These are phyloP conservation scores for Pemphredon lugubris DNA, from an alignment of 2,888 invertebrate genomes.

Conservation along the genomic window DNA sequence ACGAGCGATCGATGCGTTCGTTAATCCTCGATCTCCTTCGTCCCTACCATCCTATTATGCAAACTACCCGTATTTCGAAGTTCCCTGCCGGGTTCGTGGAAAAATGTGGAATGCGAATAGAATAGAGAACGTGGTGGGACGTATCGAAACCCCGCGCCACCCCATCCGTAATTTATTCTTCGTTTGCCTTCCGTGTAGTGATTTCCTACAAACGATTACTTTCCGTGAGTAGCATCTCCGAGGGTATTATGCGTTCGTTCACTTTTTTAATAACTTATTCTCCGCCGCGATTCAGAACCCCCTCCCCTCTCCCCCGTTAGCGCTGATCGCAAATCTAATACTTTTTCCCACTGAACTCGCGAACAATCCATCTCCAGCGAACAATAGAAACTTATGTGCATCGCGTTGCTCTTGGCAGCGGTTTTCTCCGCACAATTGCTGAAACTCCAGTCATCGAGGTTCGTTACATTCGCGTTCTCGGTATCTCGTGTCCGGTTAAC, in stretches of 20 bases:
- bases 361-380: background rate
- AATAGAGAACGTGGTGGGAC: background rate
- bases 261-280: background rate
- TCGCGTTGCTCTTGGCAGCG: too few species aligned
- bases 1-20: constrained; percentile 18
- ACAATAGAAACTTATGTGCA: too few species aligned
- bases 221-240: background rate
- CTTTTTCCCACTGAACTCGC: background rate
- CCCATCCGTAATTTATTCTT: constrained; percentile 8
- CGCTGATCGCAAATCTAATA: background rate
- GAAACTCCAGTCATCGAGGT: too few species aligned
- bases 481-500: too few species aligned
- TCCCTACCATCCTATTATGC: constrained; percentile 7
- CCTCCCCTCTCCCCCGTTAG: background rate
- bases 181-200: background rate
- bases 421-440: too few species aligned
- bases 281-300: background rate
- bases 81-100: background rate
- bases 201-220: constrained; percentile 16
- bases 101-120: constrained; percentile 8
- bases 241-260: background rate
- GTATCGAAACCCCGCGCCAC: background rate
- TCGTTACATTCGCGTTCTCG: too few species aligned
- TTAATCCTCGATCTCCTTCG: constrained; percentile 28
- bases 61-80: constrained; percentile 7